Percentiles rank a stretch among this genome's conserved stretches.
phyloP scores from a whole-genome alignment of 2,797 vertebrate species.

The Catharus ustulatus region DNA sequence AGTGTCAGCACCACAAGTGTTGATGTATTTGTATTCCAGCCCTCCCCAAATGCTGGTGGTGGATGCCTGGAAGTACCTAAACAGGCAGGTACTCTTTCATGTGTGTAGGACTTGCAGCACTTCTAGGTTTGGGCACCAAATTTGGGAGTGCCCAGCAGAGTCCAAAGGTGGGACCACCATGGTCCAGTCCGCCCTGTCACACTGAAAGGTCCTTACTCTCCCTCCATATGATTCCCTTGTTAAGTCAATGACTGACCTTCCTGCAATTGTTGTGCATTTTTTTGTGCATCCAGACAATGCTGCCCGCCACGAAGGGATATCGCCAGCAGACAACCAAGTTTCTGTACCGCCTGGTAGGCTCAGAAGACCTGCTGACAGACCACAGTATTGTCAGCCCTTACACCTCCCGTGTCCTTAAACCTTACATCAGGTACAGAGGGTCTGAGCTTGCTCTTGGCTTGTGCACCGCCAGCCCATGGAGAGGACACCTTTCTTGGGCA shows the following conservation, averaged over 20 bases:
- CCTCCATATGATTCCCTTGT: background rate
- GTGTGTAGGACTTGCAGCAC: background rate
- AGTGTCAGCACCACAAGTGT: background rate
- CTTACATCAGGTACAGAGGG: constrained; percentile 83
- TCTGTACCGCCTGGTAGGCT: constrained; percentile 91
- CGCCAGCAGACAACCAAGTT: constrained; percentile 83
- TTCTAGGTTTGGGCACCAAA: background rate
- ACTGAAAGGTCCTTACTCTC: background rate
- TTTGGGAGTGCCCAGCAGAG: background rate
- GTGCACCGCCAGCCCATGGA: background rate
- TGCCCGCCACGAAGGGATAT: constrained; percentile 78
- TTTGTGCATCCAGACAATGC: constrained; percentile 74
- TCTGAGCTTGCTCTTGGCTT: background rate
- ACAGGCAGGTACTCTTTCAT: background rate
- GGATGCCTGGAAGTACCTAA: background rate
- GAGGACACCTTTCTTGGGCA: background rate
- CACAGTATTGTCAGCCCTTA: constrained; percentile 93
- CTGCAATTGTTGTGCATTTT: background rate
- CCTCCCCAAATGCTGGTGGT: background rate
- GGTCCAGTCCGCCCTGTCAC: background rate
- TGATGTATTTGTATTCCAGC: background rate
- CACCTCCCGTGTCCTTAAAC: constrained; percentile 87
- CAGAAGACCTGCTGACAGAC: constrained; percentile 83
- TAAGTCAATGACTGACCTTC: background rate
- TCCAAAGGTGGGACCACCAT: background rate